phyloP scores from a whole-genome alignment of 2,888 invertebrate species.

The Cynaeus angustus region DNA sequence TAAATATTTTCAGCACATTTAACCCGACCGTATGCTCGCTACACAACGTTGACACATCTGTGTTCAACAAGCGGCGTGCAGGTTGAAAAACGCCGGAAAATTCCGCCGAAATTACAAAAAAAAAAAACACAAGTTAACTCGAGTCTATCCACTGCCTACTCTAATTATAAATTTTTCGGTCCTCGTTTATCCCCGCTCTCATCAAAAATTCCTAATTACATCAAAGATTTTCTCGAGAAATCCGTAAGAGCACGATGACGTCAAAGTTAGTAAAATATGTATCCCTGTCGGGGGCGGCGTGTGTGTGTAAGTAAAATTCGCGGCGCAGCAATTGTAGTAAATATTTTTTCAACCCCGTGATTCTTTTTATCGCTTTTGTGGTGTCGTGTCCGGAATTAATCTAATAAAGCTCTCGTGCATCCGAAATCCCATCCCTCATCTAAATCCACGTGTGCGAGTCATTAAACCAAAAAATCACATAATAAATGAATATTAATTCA shows the following conservation, averaged over 20 bases:
- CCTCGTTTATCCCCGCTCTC: too few species aligned
- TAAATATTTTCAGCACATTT: slow-evolving; percentile 70
- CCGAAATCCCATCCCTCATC: slow-evolving; percentile 51
- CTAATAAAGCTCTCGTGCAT: slow-evolving; percentile 48
- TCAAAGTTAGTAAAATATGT: too few species aligned
- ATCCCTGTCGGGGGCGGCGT: neutral
- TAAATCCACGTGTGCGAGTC: slow-evolving; percentile 39
- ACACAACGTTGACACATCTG: slow-evolving; percentile 67
- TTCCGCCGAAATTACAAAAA: neutral
- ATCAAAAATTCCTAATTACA: too few species aligned
- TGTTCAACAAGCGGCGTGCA: slow-evolving; percentile 64
- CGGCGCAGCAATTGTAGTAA: slow-evolving; percentile 18
- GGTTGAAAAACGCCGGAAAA: slow-evolving; percentile 43
- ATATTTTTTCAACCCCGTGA: slow-evolving; percentile 38
- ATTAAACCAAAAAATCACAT: slow-evolving; percentile 60
- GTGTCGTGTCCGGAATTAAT: slow-evolving; percentile 51
- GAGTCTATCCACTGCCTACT: too few species aligned
- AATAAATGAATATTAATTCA: slow-evolving; percentile 69
- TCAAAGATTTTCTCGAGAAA: too few species aligned
- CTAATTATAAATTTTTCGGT: too few species aligned
- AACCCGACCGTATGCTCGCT: slow-evolving; percentile 65
- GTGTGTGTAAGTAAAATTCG: neutral
- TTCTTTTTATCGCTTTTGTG: slow-evolving; percentile 51
- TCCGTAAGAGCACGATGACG: too few species aligned
- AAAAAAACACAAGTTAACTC: too few species aligned